A percentile compares a stretch with the other conserved stretches of the same genome.
Conservation (phyloP, 2,113 vertebrate genomes). For the Dipodomys ordii region DNA sequence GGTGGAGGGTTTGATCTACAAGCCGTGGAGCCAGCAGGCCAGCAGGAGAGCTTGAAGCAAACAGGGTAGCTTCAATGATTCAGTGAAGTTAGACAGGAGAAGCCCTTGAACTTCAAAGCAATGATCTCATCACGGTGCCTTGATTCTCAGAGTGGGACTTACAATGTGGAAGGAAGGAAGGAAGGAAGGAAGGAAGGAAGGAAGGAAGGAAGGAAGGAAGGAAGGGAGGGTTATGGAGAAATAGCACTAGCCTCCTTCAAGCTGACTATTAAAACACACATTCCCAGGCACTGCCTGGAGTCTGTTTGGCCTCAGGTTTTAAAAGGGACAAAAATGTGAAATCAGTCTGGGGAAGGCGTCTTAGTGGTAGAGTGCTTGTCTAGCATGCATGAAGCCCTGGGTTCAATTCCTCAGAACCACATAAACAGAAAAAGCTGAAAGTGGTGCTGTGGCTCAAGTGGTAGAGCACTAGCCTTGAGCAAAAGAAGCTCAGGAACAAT, state of each 20-base stretch:
- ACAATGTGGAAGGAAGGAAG: not conserved
- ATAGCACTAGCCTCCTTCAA: too few relatives aligned
- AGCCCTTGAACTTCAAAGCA: not conserved
- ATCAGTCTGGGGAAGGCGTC: not conserved
- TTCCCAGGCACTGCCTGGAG: not conserved
- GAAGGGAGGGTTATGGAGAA: too few relatives aligned
- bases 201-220: not conserved
- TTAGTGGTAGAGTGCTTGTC: too few relatives aligned
- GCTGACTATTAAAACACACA: not conserved
- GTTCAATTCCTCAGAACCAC: too few relatives aligned
- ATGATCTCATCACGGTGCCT: not conserved
- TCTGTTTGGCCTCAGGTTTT: not conserved
- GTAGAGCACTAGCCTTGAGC: too few relatives aligned
- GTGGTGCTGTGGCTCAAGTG: too few relatives aligned
- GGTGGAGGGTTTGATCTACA: not conserved
- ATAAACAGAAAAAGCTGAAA: too few relatives aligned
- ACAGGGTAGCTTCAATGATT: not conserved
- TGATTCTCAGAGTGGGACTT: not conserved
- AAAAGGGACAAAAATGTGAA: not conserved
- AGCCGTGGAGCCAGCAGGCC: not conserved
- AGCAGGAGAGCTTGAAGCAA: not conserved
- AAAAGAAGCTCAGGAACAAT: too few relatives aligned
- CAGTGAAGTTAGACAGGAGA: rapidly evolving
- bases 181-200: not conserved
- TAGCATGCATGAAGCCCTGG: too few relatives aligned